phyloP scores from a whole-genome alignment of 2,797 vertebrate genomes.

The Rhyacichthys aspro region DNA sequence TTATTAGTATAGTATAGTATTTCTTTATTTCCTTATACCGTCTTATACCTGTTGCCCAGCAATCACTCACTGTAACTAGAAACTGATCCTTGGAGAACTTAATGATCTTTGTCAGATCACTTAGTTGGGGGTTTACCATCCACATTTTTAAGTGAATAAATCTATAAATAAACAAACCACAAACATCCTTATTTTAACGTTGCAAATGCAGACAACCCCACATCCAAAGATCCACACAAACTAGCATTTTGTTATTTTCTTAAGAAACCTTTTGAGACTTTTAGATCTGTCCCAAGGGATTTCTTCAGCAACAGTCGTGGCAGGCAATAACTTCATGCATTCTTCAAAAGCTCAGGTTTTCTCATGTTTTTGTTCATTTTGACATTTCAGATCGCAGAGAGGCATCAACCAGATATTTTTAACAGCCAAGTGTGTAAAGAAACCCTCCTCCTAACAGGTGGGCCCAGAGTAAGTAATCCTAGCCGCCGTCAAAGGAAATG shows the following conservation, averaged over 20 bases:
- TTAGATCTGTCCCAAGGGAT: conserved; percentile 28
- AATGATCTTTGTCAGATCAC: neutral
- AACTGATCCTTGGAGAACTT: no score
- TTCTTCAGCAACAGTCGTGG: conserved; percentile 15
- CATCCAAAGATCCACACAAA: conserved; percentile 12
- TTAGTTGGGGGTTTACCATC: neutral
- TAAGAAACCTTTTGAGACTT: conserved; percentile 21
- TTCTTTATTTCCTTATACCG: neutral
- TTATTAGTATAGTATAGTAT: no score
- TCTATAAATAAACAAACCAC: neutral
- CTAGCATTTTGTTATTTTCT: conserved; percentile 14
- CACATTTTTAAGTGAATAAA: conserved; percentile 7
- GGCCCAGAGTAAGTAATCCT: conserved; percentile 48
- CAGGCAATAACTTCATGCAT: conserved; percentile 25
- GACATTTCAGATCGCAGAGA: conserved; percentile 19
- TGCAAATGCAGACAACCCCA: conserved; percentile 1
- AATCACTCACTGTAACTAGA: neutral
- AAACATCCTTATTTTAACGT: neutral
- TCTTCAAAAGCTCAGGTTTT: conserved; percentile 23
- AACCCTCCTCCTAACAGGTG: conserved; percentile 49
- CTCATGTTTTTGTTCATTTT: conserved; percentile 20
- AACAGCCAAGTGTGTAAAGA: conserved; percentile 16
- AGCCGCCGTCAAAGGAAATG: conserved; percentile 39
- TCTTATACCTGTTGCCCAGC: neutral
- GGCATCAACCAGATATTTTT: conserved; percentile 4